These are phyloP conservation scores for Urocynchramus pylzowi DNA, from an alignment of 2,113 vertebrate genomes.

Conservation along the genomic window DNA sequence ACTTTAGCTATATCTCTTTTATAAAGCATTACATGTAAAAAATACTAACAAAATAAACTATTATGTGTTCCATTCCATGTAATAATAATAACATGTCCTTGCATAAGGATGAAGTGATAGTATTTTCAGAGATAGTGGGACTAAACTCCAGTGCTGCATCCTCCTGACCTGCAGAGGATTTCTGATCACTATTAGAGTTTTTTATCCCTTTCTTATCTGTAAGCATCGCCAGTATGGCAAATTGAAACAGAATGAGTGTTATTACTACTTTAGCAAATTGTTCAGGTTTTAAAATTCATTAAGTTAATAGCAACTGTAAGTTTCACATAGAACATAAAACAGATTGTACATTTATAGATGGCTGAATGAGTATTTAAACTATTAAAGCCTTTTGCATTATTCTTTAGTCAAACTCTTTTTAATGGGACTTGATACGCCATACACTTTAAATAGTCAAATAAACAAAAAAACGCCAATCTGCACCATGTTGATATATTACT, in stretches of 20 bases:
- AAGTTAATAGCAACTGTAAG: neutral
- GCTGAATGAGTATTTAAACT: constrained; percentile 30
- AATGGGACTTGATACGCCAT: neutral
- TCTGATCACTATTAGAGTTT: neutral
- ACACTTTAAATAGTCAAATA: neutral
- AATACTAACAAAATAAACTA: neutral
- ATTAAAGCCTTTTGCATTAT: constrained; percentile 62
- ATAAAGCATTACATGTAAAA: neutral
- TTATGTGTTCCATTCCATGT: neutral
- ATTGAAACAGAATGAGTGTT: neutral
- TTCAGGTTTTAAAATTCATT: neutral
- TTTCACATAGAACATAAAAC: neutral
- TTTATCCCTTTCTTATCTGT: neutral
- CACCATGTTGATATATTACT: neutral
- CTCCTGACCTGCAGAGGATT: neutral
- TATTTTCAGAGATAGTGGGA: neutral
- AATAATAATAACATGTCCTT: neutral
- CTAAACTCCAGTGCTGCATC: neutral
- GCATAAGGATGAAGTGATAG: neutral
- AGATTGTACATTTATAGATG: neutral
- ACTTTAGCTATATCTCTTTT: constrained; percentile 5
- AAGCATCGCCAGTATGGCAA: neutral
- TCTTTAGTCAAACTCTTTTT: constrained; percentile 27
- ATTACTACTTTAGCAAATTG: neutral
- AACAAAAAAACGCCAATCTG: neutral